Base-by-base conservation (phyloP, 2,888 invertebrate species). In the Eilema caniola region DNA sequence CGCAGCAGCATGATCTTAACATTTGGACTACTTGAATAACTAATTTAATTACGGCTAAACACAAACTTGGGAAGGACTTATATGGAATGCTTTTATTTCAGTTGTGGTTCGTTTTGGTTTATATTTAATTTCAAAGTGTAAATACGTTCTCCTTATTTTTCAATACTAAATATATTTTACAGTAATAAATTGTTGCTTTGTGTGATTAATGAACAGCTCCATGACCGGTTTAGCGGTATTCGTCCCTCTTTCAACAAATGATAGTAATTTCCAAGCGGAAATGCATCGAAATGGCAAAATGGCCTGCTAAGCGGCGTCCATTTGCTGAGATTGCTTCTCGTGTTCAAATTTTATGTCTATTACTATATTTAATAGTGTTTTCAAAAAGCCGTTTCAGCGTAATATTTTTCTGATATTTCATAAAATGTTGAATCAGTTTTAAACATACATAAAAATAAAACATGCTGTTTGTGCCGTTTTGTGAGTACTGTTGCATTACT, bases 251-350 rank as follows among this genome's bases (percentile, higher is more conserved):
- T 88, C 88, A 89, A 91, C 90, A 92, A 94, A 94, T 94, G 93
- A 89, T 90, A 92, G 93, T 92, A 90, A 95, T 93, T 93, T 93
- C 92, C 90, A 89, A 81, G 82, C 90, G 93, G 94, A 93, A 94
- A 93, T 94, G 94, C 94, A 94, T 93, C 91, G 89, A 91, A 93
- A 93, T 92, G 90, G 90, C 90, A 89, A 91, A 94, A 94, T 93
- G 91, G 92, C 88, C 90, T 89, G 92, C 92, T 94, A 93, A 94
- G 93, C 90, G 92, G 85, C 86, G 83, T 84, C 92, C 90, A 93
- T 93, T 94, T 90, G 87, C 88, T 80, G 88, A 88, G 90, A 93
- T 93, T 91, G 92, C 90, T 92, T 88, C 88, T 87, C 85, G 88
- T 86, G 84, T 86, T 90, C 86, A 88, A 91, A 92, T 91, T 91